These are phyloP conservation scores for Aricia agestis DNA, from an alignment of 1,140 invertebrate genomes.

Conservation along the genomic window DNA sequence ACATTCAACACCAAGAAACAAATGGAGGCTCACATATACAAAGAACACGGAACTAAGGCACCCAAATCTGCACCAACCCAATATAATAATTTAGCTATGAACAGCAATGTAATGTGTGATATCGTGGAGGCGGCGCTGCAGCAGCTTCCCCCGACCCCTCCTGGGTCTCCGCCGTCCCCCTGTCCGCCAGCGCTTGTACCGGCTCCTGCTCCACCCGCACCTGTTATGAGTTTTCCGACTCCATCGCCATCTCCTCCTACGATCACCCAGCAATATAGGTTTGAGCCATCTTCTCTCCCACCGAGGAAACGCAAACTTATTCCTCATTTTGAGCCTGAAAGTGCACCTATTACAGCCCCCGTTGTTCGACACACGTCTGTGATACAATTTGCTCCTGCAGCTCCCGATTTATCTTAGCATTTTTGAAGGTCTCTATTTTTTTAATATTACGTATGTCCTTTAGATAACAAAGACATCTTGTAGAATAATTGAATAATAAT, in stretches of 20 bases:
- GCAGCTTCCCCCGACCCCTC: constrained; percentile 78
- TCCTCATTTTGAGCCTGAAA: constrained; percentile 52
- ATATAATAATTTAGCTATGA: constrained; percentile 54
- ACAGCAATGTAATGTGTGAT: constrained; percentile 81
- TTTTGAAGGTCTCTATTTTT: background rate
- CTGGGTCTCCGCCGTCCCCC: constrained; percentile 79
- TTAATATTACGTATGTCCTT: constrained; percentile 9
- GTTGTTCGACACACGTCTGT: constrained; percentile 84
- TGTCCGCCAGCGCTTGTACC: constrained; percentile 39
- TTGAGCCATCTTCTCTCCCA: constrained; percentile 82
- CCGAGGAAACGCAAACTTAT: constrained; percentile 88
- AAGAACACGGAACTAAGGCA: constrained; percentile 87
- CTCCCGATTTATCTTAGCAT: constrained; percentile 50
- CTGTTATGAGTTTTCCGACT: constrained; percentile 34
- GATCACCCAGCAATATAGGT: constrained; percentile 68
- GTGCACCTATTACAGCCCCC: constrained; percentile 30
- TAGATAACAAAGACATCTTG: constrained; percentile 23
- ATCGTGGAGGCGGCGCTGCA: constrained; percentile 84
- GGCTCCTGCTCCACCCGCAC: constrained; percentile 24
- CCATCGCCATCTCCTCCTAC: constrained; percentile 42
- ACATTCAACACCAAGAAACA: constrained; percentile 93
- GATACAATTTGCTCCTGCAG: constrained; percentile 86
- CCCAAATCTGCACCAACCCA: constrained; percentile 56
- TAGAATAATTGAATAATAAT: constrained; percentile 11
- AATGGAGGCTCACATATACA: constrained; percentile 90